These are phyloP conservation scores for Trichopoda pennipes DNA, from an alignment of 2,888 invertebrate genomes.

Conservation along the genomic window DNA sequence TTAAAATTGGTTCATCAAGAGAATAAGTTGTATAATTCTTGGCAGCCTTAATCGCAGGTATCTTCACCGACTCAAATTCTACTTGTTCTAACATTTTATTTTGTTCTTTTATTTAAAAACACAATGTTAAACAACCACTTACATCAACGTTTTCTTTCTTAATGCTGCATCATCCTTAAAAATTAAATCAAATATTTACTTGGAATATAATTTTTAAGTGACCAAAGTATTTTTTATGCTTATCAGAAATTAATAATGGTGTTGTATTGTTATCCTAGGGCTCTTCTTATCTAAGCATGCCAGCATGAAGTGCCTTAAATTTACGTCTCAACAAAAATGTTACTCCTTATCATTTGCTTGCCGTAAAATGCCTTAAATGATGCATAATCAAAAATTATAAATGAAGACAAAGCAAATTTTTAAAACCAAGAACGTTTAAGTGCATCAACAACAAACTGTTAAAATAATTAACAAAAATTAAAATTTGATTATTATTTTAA, in stretches of 20 bases:
- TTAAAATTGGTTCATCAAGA: slow-evolving; percentile 84
- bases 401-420: too few relatives aligned
- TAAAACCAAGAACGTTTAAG: too few relatives aligned
- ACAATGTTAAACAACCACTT: not conserved
- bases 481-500: too few relatives aligned
- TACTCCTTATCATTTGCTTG: too few relatives aligned
- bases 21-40: slow-evolving; percentile 82
- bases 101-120: not conserved
- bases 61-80: slow-evolving; percentile 1
- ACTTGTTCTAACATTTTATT: slow-evolving; percentile 32
- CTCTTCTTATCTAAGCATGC: too few relatives aligned
- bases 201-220: not conserved
- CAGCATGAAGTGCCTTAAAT: too few relatives aligned
- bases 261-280: too few relatives aligned
- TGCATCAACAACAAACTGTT: too few relatives aligned
- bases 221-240: not conserved
- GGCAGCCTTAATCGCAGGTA: slow-evolving; percentile 82
- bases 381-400: too few relatives aligned
- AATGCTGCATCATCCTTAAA: not conserved
- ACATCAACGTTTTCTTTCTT: not conserved
- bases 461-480: too few relatives aligned
- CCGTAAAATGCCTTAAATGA: too few relatives aligned
- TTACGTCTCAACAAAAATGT: too few relatives aligned
- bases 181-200: not conserved
- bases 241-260: slow-evolving; percentile 10